Evolutionary conservation across 2,888 invertebrate species (phyloP).

Genomic region (Leptinotarsa rubiginosa): DNA sequence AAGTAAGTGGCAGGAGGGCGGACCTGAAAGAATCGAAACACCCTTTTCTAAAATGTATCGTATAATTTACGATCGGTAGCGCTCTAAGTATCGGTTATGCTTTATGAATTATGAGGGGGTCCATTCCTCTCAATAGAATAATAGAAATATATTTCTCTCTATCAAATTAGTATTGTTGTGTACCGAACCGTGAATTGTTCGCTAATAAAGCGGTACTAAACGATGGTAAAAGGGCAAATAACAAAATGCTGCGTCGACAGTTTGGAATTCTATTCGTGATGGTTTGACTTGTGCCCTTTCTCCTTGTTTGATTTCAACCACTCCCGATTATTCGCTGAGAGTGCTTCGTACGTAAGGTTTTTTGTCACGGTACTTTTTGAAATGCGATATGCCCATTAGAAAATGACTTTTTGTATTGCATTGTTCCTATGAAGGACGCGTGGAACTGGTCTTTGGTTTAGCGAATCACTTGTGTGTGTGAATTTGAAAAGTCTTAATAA

Average conservation of each 20-base stretch:
- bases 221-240: slow-evolving; percentile 48
- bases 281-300: slow-evolving; percentile 47
- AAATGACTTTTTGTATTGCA: background rate
- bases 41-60: slow-evolving; percentile 57
- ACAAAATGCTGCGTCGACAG: slow-evolving; percentile 41
- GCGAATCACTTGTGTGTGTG: no score
- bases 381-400: slow-evolving; percentile 7
- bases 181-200: slow-evolving; percentile 62
- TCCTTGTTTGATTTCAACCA: slow-evolving; percentile 14
- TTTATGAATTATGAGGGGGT: slow-evolving; percentile 55
- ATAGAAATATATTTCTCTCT: slow-evolving; percentile 58
- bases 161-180: slow-evolving; percentile 64
- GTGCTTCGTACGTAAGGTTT: background rate
- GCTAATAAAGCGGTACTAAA: slow-evolving; percentile 64
- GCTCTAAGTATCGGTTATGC: slow-evolving; percentile 60
- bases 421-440: background rate
- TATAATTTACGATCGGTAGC: slow-evolving; percentile 53
- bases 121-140: slow-evolving; percentile 55
- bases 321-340: slow-evolving; percentile 17
- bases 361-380: slow-evolving; percentile 14
- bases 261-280: slow-evolving; percentile 38
- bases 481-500: no score
- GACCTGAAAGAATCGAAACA: slow-evolving; percentile 44
- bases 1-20: slow-evolving; percentile 54
- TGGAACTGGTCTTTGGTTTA: background rate